Conservation (phyloP, 2,113 vertebrate genomes). For the Nansenia antarctica region DNA sequence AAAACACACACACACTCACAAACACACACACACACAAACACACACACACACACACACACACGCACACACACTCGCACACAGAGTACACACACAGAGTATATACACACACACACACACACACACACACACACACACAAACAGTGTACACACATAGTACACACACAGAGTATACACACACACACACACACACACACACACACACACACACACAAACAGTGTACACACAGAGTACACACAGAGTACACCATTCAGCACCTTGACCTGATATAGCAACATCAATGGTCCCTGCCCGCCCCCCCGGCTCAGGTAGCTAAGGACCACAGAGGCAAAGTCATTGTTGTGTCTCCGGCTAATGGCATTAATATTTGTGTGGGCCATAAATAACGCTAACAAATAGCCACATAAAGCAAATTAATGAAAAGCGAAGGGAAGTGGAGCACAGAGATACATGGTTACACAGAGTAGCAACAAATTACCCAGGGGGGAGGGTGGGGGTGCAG, state of each 20-base stretch:
- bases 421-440: constrained; percentile 81
- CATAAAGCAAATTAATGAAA: constrained; percentile 84
- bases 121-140: neutral
- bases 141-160: constrained; percentile 36
- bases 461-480: constrained; percentile 91
- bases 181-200: constrained; percentile 29
- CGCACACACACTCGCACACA: constrained; percentile 20
- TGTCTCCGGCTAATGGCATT: constrained; percentile 82
- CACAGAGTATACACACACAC: constrained; percentile 25
- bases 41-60: constrained; percentile 12
- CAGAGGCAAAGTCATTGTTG: constrained; percentile 75
- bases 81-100: constrained; percentile 21
- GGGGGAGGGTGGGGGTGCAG: constrained; percentile 63
- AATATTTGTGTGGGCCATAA: constrained; percentile 95
- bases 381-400: constrained; percentile 85
- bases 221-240: constrained; percentile 37
- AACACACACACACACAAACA: constrained; percentile 20
- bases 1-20: constrained; percentile 17
- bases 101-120: constrained; percentile 19
- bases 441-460: constrained; percentile 92
- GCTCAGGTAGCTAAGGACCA: constrained; percentile 58
- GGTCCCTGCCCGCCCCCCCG: constrained; percentile 43
- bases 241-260: constrained; percentile 68
- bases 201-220: constrained; percentile 1
- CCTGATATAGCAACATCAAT: constrained; percentile 71